These are phyloP conservation scores for Caretta caretta DNA, from an alignment of 2,113 vertebrate genomes.

Conservation along the genomic window DNA sequence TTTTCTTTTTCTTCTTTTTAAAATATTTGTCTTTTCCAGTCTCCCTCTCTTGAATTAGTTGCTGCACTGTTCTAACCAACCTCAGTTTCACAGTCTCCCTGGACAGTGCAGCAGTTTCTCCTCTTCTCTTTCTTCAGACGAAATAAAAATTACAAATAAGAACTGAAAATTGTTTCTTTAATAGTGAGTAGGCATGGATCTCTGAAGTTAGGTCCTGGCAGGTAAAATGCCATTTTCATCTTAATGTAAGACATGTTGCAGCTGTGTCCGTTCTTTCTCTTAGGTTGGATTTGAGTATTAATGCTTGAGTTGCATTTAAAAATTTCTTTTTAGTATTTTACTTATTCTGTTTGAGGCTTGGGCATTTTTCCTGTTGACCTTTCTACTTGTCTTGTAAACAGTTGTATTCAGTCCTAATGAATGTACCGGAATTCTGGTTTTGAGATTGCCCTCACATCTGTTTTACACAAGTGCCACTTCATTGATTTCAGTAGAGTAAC, in stretches of 20 bases:
- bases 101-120: neutral
- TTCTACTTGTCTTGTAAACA: neutral
- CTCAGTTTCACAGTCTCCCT: neutral
- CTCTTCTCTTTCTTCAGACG: accelerated
- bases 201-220: neutral
- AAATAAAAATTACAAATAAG: neutral
- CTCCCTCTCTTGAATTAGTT: neutral
- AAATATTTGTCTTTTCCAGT: neutral
- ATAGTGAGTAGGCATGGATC: neutral
- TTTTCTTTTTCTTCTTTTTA: neutral
- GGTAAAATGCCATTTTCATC: neutral
- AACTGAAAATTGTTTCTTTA: neutral
- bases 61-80: neutral
- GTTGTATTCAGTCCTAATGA: neutral
- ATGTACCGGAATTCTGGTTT: neutral
- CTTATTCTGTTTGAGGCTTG: neutral
- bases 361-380: neutral
- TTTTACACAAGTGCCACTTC: neutral
- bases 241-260: neutral
- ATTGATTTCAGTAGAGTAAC: neutral
- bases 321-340: neutral
- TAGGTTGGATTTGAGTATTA: neutral
- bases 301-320: neutral
- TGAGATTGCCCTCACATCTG: neutral
- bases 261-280: neutral